phyloP scores from a whole-genome alignment of 2,888 invertebrate genomes.

The Sialis lutaria region DNA sequence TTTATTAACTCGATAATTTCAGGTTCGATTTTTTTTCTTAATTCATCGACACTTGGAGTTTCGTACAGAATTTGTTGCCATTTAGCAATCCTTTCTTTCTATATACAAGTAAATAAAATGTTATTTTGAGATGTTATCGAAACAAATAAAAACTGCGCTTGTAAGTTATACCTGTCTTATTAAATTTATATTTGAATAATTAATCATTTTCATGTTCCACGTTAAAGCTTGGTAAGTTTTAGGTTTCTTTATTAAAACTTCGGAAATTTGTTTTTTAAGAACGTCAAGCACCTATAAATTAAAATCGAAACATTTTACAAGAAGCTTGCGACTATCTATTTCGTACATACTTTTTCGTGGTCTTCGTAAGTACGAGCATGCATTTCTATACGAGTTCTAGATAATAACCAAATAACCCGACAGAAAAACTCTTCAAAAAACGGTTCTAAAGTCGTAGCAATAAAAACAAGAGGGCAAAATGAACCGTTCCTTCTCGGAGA shows the following conservation, averaged over 20 bases:
- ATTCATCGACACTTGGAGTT: not conserved
- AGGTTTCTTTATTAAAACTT: not conserved
- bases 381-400: constrained; percentile 4
- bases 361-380: not conserved
- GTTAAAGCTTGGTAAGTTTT: not conserved
- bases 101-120: not conserved
- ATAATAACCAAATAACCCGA: constrained; percentile 3
- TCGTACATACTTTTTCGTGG: constrained; percentile 1
- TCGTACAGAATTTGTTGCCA: constrained; percentile 1
- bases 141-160: not conserved
- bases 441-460: not conserved
- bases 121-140: not conserved
- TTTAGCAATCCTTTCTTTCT: constrained; percentile 1
- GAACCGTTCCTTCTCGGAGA: not conserved
- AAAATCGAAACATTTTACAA: not conserved
- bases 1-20: not conserved
- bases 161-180: constrained; percentile 1
- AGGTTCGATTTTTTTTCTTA: not conserved
- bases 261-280: constrained; percentile 1
- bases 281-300: constrained; percentile 1
- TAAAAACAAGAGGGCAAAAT: not conserved
- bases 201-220: not conserved
- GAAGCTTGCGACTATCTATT: too few relatives aligned
- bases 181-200: not conserved
- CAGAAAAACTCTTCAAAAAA: constrained; percentile 4